Conservation (phyloP, 1,140 invertebrate species). For the Drosophila eugracilis region DNA sequence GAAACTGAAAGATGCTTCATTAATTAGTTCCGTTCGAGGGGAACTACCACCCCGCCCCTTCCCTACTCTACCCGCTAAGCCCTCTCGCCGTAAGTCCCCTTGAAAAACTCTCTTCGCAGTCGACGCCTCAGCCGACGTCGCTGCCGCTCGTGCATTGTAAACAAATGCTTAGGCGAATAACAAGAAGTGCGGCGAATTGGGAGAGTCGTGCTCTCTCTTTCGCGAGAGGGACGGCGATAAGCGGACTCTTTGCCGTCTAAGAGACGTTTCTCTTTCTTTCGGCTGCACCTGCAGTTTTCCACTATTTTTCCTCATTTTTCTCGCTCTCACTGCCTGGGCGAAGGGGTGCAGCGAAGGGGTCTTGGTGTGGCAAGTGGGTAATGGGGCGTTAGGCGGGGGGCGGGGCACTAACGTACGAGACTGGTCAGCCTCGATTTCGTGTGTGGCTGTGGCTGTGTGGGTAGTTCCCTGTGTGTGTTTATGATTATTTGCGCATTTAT, state of each 20-base stretch:
- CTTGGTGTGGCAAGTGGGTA: too few species aligned
- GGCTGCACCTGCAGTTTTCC: constrained; percentile 70
- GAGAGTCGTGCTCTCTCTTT: constrained; percentile 6
- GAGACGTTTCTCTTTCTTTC: constrained; percentile 64
- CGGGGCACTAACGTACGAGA: constrained; percentile 61
- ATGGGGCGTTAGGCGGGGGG: constrained; percentile 17
- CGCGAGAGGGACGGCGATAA: constrained; percentile 1
- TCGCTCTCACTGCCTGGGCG: constrained; percentile 7
- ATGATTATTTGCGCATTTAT: constrained; percentile 55
- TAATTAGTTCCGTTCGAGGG: constrained; percentile 74
- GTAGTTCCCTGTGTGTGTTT: constrained; percentile 7
- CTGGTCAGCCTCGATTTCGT: constrained; percentile 45
- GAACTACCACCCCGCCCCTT: not conserved
- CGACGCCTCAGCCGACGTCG: constrained; percentile 12
- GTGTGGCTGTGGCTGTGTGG: constrained; percentile 8
- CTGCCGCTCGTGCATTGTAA: constrained; percentile 45
- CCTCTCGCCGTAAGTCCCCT: too few species aligned
- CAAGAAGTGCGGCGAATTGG: constrained; percentile 44
- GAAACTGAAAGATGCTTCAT: constrained; percentile 78
- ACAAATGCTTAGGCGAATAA: constrained; percentile 64
- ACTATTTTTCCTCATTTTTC: constrained; percentile 42
- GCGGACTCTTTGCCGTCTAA: constrained; percentile 58
- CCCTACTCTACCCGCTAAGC: not conserved
- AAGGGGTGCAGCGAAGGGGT: not conserved
- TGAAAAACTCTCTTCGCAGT: constrained; percentile 28